Percentiles rank a stretch among this genome's conserved stretches.
Conservation (phyloP, 2,113 vertebrate genomes). For the Macquaria australasica region DNA sequence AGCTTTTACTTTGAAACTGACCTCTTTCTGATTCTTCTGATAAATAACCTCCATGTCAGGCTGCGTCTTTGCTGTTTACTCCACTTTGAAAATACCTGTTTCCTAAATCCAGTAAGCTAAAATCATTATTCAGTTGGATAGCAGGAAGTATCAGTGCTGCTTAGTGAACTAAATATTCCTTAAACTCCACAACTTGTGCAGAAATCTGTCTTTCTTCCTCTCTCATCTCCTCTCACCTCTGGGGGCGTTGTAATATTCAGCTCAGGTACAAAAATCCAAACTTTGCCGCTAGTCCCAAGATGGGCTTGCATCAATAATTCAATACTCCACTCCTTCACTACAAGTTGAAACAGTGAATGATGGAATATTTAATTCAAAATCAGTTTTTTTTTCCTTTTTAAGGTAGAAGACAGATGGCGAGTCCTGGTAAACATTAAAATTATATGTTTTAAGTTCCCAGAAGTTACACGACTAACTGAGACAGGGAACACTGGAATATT, state of each 20-base stretch:
- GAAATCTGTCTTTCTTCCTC: background rate
- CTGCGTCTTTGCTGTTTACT: background rate
- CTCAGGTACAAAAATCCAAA: slow-evolving; percentile 1
- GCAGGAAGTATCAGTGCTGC: background rate
- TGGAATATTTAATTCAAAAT: slow-evolving; percentile 20
- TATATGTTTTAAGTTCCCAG: background rate
- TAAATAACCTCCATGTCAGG: background rate
- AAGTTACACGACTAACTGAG: background rate
- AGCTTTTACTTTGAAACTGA: slow-evolving; percentile 6
- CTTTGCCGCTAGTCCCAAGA: slow-evolving; percentile 15
- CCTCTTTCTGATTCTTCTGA: background rate
- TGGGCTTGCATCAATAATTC: slow-evolving; percentile 42
- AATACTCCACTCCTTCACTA: background rate
- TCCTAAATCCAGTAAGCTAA: background rate
- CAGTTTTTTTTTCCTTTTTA: background rate
- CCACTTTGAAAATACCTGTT: background rate
- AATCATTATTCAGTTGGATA: background rate
- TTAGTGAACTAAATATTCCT: slow-evolving; percentile 7
- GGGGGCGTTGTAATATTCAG: slow-evolving; percentile 29
- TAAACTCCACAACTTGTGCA: background rate
- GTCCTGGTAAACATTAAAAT: background rate
- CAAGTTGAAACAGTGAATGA: slow-evolving; percentile 21
- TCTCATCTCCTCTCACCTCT: background rate
- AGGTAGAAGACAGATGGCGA: background rate
- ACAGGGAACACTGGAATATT: background rate